Conservation (phyloP, 1,140 invertebrate species). For the Propsilocerus akamusi region DNA sequence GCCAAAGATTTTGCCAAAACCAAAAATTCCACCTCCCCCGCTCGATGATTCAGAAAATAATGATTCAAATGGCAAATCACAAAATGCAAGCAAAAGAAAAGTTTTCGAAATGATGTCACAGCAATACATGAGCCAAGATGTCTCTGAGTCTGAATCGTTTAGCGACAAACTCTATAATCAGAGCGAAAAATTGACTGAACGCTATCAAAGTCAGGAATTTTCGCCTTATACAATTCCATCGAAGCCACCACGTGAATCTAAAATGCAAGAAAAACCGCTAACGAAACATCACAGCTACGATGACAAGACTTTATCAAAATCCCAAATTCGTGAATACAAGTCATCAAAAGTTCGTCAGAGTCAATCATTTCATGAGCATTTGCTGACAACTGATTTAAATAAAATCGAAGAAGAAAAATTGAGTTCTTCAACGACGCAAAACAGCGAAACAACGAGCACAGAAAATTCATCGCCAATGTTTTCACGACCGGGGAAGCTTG, state of each 20-base stretch:
- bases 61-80: not conserved
- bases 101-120: conserved; percentile 24
- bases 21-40: conserved; percentile 25
- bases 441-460: conserved; percentile 17
- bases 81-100: conserved; percentile 15
- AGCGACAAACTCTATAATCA: conserved; percentile 31
- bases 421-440: conserved; percentile 19
- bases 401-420: conserved; percentile 11
- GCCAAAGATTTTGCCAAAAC: conserved; percentile 13
- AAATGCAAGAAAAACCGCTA: conserved; percentile 29
- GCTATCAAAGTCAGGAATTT: conserved; percentile 40
- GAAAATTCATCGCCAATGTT: conserved; percentile 22
- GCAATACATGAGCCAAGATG: conserved; percentile 36
- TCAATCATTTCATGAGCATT: conserved; percentile 39
- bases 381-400: conserved; percentile 19
- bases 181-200: conserved; percentile 35
- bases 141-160: conserved; percentile 20
- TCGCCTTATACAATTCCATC: conserved; percentile 12
- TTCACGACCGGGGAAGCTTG: conserved; percentile 28
- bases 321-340: conserved; percentile 39
- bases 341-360: conserved; percentile 34
- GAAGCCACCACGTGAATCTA: conserved; percentile 10
- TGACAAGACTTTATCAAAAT: conserved; percentile 36
- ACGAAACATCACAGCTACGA: conserved; percentile 39
- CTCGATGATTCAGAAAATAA: conserved; percentile 3